Evolutionary conservation across 2,113 vertebrate species (phyloP).

Genomic region (Athene cunicularia): DNA sequence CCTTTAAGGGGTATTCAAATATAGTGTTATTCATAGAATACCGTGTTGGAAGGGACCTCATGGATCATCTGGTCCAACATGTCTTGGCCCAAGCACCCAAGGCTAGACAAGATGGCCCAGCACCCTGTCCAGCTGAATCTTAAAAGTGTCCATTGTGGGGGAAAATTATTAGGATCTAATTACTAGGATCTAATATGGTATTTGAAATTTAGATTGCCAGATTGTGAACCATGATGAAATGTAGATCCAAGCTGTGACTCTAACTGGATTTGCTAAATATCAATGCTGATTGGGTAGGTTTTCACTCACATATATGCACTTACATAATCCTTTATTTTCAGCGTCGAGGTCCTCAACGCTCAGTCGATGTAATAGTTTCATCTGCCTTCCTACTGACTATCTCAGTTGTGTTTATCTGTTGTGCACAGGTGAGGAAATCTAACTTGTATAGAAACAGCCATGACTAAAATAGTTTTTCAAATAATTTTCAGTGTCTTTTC

Average conservation of each 20-base stretch:
- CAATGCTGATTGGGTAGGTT: neutral
- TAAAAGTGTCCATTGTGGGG: too few relatives aligned
- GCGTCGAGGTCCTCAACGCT: constrained; percentile 96
- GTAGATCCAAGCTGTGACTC: neutral
- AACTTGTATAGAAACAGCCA: neutral
- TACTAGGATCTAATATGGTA: neutral
- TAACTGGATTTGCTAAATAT: neutral
- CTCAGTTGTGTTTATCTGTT: constrained; percentile 97
- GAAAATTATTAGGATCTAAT: too few relatives aligned
- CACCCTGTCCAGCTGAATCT: too few relatives aligned
- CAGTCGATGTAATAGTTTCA: constrained; percentile 97
- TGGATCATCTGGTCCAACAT: too few relatives aligned
- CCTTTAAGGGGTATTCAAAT: neutral
- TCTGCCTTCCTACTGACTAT: constrained; percentile 96
- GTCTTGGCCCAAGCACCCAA: too few relatives aligned
- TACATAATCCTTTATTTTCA: constrained; percentile 59
- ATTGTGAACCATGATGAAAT: neutral
- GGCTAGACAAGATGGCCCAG: too few relatives aligned
- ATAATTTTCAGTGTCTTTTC: neutral
- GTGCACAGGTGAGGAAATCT: constrained; percentile 89
- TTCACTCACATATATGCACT: neutral
- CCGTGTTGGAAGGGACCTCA: too few relatives aligned
- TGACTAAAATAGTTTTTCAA: neutral
- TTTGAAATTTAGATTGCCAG: neutral
- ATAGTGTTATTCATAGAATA: neutral